A percentile compares a stretch with the other conserved stretches of the same genome.
Conservation (phyloP, 2,888 invertebrate species). For the Leucophenga maculata region DNA sequence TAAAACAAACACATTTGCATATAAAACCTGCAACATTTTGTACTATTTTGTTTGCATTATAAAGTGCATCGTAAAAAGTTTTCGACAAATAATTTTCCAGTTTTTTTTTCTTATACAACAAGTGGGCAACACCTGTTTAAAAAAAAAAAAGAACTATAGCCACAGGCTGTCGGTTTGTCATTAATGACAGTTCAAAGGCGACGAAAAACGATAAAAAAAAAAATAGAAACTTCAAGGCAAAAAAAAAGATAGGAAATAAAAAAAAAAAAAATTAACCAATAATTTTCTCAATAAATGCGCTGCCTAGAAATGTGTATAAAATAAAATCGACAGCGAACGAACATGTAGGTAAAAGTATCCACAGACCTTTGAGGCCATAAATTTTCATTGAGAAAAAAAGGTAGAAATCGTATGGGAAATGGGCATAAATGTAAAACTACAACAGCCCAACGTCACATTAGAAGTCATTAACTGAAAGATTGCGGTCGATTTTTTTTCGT, state of each 20-base stretch:
- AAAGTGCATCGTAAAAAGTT: not conserved
- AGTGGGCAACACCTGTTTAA: constrained; percentile 12
- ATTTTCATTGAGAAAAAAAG: constrained; percentile 25
- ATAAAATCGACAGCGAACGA: not conserved
- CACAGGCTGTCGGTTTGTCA: constrained; percentile 30
- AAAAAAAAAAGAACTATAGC: not conserved
- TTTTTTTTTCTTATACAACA: not conserved
- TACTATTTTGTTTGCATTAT: not conserved
- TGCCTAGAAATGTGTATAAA: not conserved
- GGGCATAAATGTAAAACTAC: not conserved
- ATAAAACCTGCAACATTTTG: not conserved
- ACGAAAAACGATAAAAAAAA: constrained; percentile 34
- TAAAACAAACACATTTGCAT: too few relatives aligned
- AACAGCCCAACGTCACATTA: constrained; percentile 16
- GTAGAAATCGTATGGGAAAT: too few relatives aligned
- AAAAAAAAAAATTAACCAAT: constrained; percentile 41
- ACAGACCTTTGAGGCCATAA: constrained; percentile 1
- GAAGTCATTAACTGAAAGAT: constrained; percentile 25
- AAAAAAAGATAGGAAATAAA: constrained; percentile 25
- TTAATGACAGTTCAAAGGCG: constrained; percentile 31
- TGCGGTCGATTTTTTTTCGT: constrained; percentile 19
- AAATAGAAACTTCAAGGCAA: constrained; percentile 34
- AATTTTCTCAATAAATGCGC: constrained; percentile 34
- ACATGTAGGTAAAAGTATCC: not conserved
- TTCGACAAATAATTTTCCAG: constrained; percentile 11